Percentiles rank a stretch among this genome's conserved stretches.
Conservation (phyloP, 2,113 vertebrate genomes). For the Labrus mixtus region DNA sequence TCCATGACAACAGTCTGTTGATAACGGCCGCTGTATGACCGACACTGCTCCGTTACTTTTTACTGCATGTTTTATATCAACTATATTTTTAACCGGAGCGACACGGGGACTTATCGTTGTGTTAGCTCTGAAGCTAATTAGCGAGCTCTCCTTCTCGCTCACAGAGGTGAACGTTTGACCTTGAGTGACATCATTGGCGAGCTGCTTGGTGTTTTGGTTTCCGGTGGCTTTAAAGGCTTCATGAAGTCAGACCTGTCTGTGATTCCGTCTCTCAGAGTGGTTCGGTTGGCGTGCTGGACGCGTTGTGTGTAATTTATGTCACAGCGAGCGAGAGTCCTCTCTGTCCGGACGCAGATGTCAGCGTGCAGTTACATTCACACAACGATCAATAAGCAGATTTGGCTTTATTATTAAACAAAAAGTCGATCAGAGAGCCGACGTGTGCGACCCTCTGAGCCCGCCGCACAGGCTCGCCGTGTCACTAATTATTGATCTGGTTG, state of each 20-base stretch:
- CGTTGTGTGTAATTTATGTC: slow-evolving; percentile 31
- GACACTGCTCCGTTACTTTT: no score
- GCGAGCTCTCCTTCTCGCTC: no score
- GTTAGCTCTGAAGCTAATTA: no score
- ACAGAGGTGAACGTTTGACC: no score
- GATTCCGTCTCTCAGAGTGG: slow-evolving; percentile 9
- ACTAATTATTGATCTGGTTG: not conserved
- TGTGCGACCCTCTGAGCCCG: not conserved
- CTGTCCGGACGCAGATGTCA: not conserved
- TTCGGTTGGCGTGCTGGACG: slow-evolving; percentile 27
- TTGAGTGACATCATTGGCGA: no score
- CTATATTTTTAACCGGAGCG: no score
- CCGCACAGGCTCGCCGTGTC: not conserved
- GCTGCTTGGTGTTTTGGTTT: not conserved
- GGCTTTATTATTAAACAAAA: not conserved
- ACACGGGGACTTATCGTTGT: no score
- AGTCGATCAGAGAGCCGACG: no score
- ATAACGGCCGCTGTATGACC: no score
- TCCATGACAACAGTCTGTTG: no score
- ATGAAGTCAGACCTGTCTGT: slow-evolving; percentile 2
- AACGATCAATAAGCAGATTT: not conserved
- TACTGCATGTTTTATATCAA: no score
- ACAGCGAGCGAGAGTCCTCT: slow-evolving; percentile 3
- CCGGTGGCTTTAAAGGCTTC: slow-evolving; percentile 9
- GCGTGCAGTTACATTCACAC: slow-evolving; percentile 7